Base-by-base conservation (phyloP, 1,140 invertebrate species). In the Zaprionus africanus region DNA sequence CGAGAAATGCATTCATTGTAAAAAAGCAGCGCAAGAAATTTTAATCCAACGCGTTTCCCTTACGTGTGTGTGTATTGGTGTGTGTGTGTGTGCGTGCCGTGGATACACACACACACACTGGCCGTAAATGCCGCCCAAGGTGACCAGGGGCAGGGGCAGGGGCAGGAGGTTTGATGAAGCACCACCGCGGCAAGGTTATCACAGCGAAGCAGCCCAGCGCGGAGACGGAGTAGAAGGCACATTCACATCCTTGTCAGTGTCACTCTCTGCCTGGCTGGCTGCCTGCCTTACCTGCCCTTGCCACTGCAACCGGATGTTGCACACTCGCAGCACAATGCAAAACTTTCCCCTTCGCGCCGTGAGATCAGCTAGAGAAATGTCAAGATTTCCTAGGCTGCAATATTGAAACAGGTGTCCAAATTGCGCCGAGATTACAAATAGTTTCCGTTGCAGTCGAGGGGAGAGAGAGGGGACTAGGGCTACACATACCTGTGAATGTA, bases 351-450 rank as follows among this genome's bases (percentile, higher is more conserved):
- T 58, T 6, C 56, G 26, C 22, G 57, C 17, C 49, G 43, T 60
- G 66, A 60, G 83, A 83, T 82, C 77, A 69, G 72, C 72, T 49
- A 31, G 17, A 62, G 57, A 65, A 65, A 31, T 76, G 72, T 71
- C 73, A 61, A 64, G 63, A 78, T 78, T 78, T 74, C 61, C 41
- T 60, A 49, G 43, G 36, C 64, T 82, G 82, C 82, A 86, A 82
- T 83, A 85, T 86, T 81, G 80, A 83, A 86, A 87, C 82, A 86
- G 82, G 82, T 86, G 82, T 86, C 82, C 82, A 65, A 76, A 76
- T 71, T 60, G 73, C 73, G 34, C 56, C 17, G 43, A 60, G 68
- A 76, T 76, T 76, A 76, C 68, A 76, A 76, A 76, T 76, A 70
- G 73, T 70, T 76, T 75, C 72, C 66, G 51, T 59, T 75, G 66